Percentiles rank a stretch among this genome's conserved stretches.
These are phyloP conservation scores for Nothobranchius furzeri DNA, from an alignment of 2,113 vertebrate species.

Conservation along the genomic window DNA sequence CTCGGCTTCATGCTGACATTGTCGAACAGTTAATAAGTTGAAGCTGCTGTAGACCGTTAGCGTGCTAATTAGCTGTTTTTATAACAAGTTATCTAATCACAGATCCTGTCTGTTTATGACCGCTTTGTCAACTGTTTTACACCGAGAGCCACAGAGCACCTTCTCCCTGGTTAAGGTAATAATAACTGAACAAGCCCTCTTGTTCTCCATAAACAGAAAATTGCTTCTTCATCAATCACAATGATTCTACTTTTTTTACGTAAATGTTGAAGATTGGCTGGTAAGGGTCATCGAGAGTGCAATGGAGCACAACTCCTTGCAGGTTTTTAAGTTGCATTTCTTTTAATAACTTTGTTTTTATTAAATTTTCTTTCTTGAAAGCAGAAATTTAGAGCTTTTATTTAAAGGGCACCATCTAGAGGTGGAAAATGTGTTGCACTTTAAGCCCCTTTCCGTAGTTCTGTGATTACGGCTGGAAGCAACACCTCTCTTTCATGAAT, in stretches of 20 bases:
- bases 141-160: background rate
- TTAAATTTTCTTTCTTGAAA: no score
- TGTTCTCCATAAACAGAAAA: constrained; percentile 1
- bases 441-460: no score
- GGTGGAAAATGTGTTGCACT: no score
- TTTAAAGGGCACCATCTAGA: no score
- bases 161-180: no score
- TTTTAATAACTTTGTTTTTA: constrained; percentile 30
- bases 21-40: constrained; percentile 52
- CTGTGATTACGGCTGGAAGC: no score
- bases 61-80: constrained; percentile 47
- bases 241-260: background rate
- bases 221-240: constrained; percentile 6
- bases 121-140: constrained; percentile 15
- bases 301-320: constrained; percentile 14
- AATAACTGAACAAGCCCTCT: background rate
- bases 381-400: no score
- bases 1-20: constrained; percentile 35
- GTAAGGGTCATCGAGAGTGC: constrained; percentile 22
- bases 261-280: constrained; percentile 4
- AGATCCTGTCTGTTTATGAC: constrained; percentile 8
- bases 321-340: constrained; percentile 24
- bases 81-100: constrained; percentile 49
- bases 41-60: constrained; percentile 49
- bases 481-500: no score